These are phyloP conservation scores for Siderastrea siderea DNA, from an alignment of 92 coral and sea anemone genomes.

Conservation along the genomic window DNA sequence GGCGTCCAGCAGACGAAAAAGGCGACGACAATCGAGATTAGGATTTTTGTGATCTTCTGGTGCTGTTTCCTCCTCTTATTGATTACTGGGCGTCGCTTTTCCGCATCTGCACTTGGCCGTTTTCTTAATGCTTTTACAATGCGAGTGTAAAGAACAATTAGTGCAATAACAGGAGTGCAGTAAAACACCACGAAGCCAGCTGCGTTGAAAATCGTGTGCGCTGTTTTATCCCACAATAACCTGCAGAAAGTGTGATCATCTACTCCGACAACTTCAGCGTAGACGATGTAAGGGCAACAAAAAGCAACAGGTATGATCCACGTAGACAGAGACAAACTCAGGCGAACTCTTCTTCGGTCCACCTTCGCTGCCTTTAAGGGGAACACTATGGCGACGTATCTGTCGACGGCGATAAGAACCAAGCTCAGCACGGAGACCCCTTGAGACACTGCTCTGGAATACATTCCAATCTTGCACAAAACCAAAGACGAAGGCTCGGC, in stretches of 20 bases:
- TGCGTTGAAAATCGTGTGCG: background rate
- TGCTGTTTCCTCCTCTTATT: background rate
- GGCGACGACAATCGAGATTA: background rate
- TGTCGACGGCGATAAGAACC: too few species aligned
- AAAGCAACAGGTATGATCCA: background rate
- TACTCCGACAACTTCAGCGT: background rate
- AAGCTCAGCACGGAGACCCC: background rate
- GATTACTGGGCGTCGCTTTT: background rate
- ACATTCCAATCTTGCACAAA: background rate
- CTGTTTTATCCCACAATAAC: background rate
- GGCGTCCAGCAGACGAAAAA: slow-evolving; percentile 8
- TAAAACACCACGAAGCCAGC: background rate
- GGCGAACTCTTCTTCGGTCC: background rate
- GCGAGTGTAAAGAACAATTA: background rate
- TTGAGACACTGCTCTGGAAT: background rate
- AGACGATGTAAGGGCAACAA: background rate
- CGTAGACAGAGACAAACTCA: background rate
- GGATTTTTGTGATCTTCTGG: background rate
- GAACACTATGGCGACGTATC: too few species aligned
- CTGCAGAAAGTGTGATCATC: background rate
- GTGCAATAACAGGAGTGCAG: background rate
- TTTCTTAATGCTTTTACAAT: background rate
- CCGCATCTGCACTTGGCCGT: background rate
- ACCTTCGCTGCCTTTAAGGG: background rate
- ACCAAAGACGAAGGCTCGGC: background rate